Conservation (phyloP, 1,140 invertebrate species). For the Drosophila athabasca region DNA sequence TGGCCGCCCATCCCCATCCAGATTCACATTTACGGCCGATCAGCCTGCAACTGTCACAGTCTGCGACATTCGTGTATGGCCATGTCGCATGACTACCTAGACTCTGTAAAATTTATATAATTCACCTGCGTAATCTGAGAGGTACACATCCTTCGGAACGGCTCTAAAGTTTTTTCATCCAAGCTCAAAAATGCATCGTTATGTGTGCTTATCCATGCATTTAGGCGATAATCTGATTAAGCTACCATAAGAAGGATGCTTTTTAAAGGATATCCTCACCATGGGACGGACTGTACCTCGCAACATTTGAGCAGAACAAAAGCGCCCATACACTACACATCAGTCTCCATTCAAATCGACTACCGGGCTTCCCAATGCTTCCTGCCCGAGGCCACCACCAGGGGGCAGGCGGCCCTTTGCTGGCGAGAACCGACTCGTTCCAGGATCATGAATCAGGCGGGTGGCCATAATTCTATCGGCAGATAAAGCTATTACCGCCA, state of each 20-base stretch:
- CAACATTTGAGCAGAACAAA: conserved; percentile 8
- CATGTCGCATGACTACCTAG: not conserved
- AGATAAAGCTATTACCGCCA: conserved; percentile 82
- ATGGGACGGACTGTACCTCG: conserved; percentile 5
- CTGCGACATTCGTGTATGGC: not conserved
- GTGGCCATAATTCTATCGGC: conserved; percentile 76
- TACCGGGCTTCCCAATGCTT: conserved; percentile 52
- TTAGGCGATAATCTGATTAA: no score
- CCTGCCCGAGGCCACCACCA: conserved; percentile 33
- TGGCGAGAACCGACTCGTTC: conserved; percentile 37
- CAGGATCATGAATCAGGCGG: conserved; percentile 73
- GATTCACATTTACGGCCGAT: conserved; percentile 34
- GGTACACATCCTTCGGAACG: no score
- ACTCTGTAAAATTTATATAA: no score
- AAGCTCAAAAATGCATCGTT: no score
- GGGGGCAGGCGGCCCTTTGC: conserved; percentile 1
- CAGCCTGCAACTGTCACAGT: conserved; percentile 25
- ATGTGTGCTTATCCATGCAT: no score
- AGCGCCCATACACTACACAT: conserved; percentile 38
- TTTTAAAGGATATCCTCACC: not conserved
- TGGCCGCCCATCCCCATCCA: conserved; percentile 12
- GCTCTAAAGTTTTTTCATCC: no score
- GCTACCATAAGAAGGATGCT: not conserved
- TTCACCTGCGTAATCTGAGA: no score
- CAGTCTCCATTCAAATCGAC: conserved; percentile 55